Evolutionary conservation across 2,888 invertebrate genomes (phyloP).

Genomic region (Branchellion lobata): DNA sequence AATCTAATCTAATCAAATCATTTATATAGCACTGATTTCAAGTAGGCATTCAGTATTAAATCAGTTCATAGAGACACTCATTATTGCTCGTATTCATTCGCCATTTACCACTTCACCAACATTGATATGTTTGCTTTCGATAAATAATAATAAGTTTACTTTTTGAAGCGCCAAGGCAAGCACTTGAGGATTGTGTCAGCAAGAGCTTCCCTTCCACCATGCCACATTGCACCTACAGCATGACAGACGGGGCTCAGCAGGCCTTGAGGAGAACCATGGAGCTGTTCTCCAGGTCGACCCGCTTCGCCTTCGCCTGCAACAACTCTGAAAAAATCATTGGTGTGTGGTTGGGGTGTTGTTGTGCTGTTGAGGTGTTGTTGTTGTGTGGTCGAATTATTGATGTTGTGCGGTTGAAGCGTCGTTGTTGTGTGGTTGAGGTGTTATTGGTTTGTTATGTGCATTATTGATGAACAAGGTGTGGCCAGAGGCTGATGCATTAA

Average conservation of each 20-base stretch:
- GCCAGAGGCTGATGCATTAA: too few relatives aligned
- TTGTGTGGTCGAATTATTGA: too few relatives aligned
- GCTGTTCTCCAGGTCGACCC: conserved; percentile 90
- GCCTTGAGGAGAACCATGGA: conserved; percentile 97
- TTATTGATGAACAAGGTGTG: too few relatives aligned
- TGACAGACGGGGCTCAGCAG: conserved; percentile 99
- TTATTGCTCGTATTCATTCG: neutral
- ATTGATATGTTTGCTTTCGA: neutral
- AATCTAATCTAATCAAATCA: neutral
- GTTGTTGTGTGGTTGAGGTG: too few relatives aligned
- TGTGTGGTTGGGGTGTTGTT: conserved; percentile 51
- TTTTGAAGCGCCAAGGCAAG: too few relatives aligned
- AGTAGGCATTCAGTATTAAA: neutral
- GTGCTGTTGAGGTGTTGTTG: neutral
- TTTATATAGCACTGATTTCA: too few relatives aligned
- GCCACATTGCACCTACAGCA: too few relatives aligned
- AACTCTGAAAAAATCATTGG: conserved; percentile 94
- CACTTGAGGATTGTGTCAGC: too few relatives aligned
- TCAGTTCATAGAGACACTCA: neutral
- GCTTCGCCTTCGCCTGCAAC: conserved; percentile 96
- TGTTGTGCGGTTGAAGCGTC: neutral
- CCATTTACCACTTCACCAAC: neutral
- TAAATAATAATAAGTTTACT: neutral
- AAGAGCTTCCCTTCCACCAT: too few relatives aligned
- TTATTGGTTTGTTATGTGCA: neutral